These are phyloP conservation scores for Cyanoderma ruficeps DNA, from an alignment of 2,113 vertebrate species.

Conservation along the genomic window DNA sequence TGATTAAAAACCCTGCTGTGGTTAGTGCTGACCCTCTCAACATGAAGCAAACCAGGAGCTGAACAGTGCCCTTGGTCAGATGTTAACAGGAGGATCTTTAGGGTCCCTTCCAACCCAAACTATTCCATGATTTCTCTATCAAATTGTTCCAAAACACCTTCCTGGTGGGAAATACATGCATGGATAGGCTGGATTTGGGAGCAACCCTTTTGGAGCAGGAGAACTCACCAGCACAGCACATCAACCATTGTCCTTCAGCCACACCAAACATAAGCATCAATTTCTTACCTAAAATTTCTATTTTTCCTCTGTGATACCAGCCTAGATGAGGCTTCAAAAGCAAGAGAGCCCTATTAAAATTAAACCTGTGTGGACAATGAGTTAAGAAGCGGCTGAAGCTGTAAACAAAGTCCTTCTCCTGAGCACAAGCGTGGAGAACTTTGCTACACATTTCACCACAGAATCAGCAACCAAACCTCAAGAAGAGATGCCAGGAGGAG, in stretches of 20 bases:
- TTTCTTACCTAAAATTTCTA: not conserved
- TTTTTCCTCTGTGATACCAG: not conserved
- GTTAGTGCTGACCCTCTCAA: not conserved
- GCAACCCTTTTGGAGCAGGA: not conserved
- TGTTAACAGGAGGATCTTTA: not conserved
- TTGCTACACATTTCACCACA: not conserved
- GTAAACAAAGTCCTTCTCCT: conserved; percentile 5
- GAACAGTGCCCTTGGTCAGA: not conserved
- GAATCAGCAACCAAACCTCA: conserved; percentile 35
- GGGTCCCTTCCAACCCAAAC: not conserved
- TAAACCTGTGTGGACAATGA: not conserved
- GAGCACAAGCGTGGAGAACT: not conserved
- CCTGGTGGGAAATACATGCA: accelerated
- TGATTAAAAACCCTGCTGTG: not conserved
- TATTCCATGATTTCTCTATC: not conserved
- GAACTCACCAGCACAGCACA: not conserved
- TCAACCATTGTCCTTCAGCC: not conserved
- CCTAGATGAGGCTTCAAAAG: not conserved
- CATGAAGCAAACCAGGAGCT: not conserved
- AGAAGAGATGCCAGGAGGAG: not conserved
- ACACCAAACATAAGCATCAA: accelerated
- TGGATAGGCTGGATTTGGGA: not conserved
- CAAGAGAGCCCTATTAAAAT: not conserved
- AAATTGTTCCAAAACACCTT: not conserved
- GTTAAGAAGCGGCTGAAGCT: not conserved